Percentiles rank a stretch among this genome's conserved stretches.
These are phyloP conservation scores for Spilarctia lutea DNA, from an alignment of 2,888 invertebrate genomes.

Conservation along the genomic window DNA sequence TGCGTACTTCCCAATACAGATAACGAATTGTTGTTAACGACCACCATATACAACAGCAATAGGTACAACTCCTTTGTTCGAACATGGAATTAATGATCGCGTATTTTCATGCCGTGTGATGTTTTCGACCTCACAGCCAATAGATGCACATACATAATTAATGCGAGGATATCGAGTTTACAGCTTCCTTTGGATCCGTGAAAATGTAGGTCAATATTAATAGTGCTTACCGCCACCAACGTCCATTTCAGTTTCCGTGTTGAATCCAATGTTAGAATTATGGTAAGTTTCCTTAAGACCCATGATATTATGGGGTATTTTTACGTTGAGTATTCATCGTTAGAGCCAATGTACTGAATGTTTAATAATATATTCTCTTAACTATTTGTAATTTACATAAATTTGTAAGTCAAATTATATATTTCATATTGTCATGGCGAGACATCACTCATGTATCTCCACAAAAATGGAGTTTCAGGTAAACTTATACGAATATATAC, in stretches of 20 bases:
- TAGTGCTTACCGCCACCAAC: slow-evolving; percentile 30
- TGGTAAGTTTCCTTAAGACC: not conserved
- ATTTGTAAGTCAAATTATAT: no score
- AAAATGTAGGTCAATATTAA: slow-evolving; percentile 33
- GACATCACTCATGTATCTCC: no score
- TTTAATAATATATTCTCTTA: not conserved
- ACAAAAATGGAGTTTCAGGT: no score
- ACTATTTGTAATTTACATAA: not conserved
- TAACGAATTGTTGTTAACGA: not conserved
- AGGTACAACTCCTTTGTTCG: not conserved
- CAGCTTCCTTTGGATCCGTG: slow-evolving; percentile 36
- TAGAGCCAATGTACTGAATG: not conserved
- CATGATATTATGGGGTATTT: not conserved
- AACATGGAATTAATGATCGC: slow-evolving; percentile 31
- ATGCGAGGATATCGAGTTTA: slow-evolving; percentile 54
- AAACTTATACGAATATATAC: no score
- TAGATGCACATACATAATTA: slow-evolving; percentile 73
- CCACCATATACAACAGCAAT: slow-evolving; percentile 22
- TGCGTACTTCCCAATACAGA: not conserved
- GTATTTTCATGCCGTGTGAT: slow-evolving; percentile 38
- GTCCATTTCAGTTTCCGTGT: slow-evolving; percentile 26
- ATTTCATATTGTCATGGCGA: no score
- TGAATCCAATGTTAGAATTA: slow-evolving; percentile 6
- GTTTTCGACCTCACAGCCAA: slow-evolving; percentile 57
- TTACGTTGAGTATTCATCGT: slow-evolving; percentile 7